Evolutionary conservation across 2,113 vertebrate species (phyloP).

Genomic region (Aspidoscelis tigris): DNA sequence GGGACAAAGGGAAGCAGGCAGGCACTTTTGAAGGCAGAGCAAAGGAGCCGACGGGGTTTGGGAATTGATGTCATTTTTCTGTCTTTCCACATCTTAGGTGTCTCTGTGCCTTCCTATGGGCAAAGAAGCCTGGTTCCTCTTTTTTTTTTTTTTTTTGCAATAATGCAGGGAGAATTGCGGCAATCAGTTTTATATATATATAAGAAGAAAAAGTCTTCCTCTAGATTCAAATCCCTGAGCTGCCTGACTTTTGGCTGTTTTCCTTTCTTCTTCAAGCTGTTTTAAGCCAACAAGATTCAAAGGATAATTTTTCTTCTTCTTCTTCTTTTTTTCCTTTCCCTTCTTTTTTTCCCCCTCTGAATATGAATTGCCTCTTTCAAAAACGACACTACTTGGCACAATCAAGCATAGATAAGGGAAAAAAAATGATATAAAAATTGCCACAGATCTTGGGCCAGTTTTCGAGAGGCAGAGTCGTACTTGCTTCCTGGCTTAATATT

Average conservation of each 20-base stretch:
- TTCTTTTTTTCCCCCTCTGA: background rate
- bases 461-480: constrained; percentile 20
- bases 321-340: no score
- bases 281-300: constrained; percentile 40
- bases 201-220: background rate
- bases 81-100: background rate
- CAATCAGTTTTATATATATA: constrained; percentile 15
- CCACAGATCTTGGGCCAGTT: constrained; percentile 27
- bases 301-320: constrained; percentile 18
- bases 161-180: background rate
- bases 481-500: background rate
- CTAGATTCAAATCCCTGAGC: constrained; percentile 29
- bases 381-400: constrained; percentile 43
- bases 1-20: no score
- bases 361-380: constrained; percentile 54
- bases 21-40: no score
- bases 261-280: constrained; percentile 20
- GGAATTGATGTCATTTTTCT: no score
- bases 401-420: constrained; percentile 8
- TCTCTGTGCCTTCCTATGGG: background rate
- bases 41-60: background rate
- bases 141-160: background rate
- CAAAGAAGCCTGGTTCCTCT: background rate
- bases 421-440: background rate
- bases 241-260: background rate